Evolutionary conservation across 2,797 vertebrate genomes (phyloP).

Genomic region (Zalophus californianus): DNA sequence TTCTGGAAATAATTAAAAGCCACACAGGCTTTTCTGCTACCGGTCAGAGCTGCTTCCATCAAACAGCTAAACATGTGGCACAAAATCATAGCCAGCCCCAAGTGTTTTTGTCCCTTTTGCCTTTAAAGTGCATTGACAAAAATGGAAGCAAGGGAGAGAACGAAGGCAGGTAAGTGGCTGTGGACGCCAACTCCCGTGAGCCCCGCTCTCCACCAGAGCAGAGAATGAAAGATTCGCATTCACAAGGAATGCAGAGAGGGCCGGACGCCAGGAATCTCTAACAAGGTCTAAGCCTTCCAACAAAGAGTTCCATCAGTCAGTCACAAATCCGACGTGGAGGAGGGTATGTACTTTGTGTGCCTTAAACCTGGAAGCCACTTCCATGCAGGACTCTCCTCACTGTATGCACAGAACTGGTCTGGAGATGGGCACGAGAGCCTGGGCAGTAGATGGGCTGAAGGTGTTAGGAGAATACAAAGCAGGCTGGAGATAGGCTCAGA

Average conservation of each 20-base stretch:
- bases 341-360: conserved; percentile 53
- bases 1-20: conserved; percentile 13
- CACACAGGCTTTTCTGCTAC: background rate
- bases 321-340: conserved; percentile 79
- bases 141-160: conserved; percentile 75
- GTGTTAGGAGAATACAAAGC: background rate
- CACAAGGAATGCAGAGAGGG: conserved; percentile 80
- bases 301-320: conserved; percentile 81
- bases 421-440: background rate
- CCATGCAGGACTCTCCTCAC: background rate
- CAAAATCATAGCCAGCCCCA: conserved; percentile 54
- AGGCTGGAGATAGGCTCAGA: background rate
- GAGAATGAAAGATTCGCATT: conserved; percentile 82
- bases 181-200: conserved; percentile 77
- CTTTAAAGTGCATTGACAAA: conserved; percentile 78
- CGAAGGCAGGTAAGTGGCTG: conserved; percentile 81
- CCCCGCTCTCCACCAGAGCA: conserved; percentile 79
- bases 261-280: conserved; percentile 78
- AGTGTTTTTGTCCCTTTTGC: conserved; percentile 75
- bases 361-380: conserved; percentile 59
- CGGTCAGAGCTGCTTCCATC: background rate
- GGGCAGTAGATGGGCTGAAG: background rate
- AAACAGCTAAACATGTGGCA: background rate
- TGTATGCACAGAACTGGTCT: conserved; percentile 34
- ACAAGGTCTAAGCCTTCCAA: conserved; percentile 82